phyloP scores from a whole-genome alignment of 2,797 vertebrate species.

The Sebastes itinus region DNA sequence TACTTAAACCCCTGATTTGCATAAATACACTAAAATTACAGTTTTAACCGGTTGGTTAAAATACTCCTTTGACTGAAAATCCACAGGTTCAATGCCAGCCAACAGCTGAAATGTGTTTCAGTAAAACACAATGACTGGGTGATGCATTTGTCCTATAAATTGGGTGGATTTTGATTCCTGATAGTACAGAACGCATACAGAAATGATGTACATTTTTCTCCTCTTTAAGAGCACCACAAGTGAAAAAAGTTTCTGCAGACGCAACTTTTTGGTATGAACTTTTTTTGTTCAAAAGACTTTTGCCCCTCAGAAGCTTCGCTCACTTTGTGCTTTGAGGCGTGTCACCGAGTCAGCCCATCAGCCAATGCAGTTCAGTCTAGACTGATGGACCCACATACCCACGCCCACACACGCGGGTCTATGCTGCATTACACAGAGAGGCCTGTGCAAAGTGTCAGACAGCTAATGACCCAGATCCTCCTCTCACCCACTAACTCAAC shows the following conservation, averaged over 20 bases:
- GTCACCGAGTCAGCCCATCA: conserved; percentile 44
- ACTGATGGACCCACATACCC: conserved; percentile 54
- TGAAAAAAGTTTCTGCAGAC: neutral
- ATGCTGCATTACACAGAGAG: conserved; percentile 36
- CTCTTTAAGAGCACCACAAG: neutral
- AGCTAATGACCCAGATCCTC: conserved; percentile 65
- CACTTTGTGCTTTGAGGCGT: conserved; percentile 48
- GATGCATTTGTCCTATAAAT: neutral
- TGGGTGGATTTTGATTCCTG: neutral
- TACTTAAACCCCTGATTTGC: neutral
- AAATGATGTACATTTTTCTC: neutral
- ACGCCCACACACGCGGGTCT: conserved; percentile 40
- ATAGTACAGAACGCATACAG: neutral
- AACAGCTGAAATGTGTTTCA: neutral
- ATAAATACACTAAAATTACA: neutral
- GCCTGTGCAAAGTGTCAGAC: conserved; percentile 53
- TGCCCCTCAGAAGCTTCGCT: conserved; percentile 13
- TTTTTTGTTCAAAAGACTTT: conserved; percentile 13
- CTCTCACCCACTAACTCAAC: conserved; percentile 58
- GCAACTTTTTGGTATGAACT: neutral
- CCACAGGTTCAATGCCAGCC: neutral
- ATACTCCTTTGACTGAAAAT: neutral
- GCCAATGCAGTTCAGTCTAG: conserved; percentile 44
- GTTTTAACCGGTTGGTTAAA: neutral
- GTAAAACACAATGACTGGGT: neutral